Conservation (phyloP, 1,140 invertebrate species). For the Lepidotrigona ventralis region DNA sequence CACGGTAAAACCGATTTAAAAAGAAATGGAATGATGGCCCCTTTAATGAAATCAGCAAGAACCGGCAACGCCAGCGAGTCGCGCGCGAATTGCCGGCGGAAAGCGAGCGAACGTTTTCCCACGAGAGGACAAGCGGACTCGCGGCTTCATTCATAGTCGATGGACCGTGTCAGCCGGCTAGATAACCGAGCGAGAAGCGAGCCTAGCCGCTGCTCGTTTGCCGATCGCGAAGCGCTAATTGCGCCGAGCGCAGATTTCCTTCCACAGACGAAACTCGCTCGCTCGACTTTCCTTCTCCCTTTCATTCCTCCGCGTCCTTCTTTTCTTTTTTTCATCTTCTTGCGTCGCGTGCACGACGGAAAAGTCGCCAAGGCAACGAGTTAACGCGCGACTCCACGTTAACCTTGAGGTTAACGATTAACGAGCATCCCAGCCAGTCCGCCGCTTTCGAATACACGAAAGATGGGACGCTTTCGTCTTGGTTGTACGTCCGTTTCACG, state of each 20-base stretch:
- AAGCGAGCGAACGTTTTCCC: constrained; percentile 1
- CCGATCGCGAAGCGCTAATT: constrained; percentile 52
- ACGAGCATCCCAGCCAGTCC: constrained; percentile 36
- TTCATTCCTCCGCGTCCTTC: background rate
- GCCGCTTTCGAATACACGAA: constrained; percentile 47
- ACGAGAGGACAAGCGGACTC: constrained; percentile 13
- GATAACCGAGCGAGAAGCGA: constrained; percentile 45
- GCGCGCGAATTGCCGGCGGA: background rate
- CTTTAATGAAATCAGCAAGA: constrained; percentile 20
- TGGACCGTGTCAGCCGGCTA: constrained; percentile 16
- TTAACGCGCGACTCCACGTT: constrained; percentile 32
- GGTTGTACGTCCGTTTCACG: constrained; percentile 10
- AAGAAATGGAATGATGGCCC: background rate
- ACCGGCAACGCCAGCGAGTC: background rate
- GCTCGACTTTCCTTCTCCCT: background rate
- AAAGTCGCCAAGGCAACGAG: constrained; percentile 44
- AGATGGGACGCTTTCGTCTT: constrained; percentile 24
- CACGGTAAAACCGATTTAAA: background rate
- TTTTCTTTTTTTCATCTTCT: background rate
- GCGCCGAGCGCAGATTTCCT: constrained; percentile 16
- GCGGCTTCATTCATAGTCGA: constrained; percentile 36
- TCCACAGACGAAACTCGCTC: background rate
- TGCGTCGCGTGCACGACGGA: background rate
- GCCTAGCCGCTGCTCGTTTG: constrained; percentile 32
- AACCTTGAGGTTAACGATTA: constrained; percentile 36